Percentiles rank a stretch among this genome's conserved stretches.
Evolutionary conservation across 2,113 vertebrate species (phyloP).

Genomic region (Geothlypis trichas): DNA sequence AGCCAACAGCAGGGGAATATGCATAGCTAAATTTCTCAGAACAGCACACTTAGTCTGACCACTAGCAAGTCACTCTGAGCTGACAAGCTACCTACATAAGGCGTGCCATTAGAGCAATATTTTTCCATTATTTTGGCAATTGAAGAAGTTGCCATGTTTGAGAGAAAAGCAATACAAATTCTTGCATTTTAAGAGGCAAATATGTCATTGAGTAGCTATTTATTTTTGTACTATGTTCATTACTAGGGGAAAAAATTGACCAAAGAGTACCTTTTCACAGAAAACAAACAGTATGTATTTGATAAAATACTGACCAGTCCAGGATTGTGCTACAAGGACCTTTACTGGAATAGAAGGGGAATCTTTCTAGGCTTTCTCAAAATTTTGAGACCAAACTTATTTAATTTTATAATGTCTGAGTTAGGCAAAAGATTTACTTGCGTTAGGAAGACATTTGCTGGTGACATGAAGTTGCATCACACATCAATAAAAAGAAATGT

Average conservation of each 20-base stretch:
- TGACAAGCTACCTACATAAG: background rate
- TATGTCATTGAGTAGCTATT: background rate
- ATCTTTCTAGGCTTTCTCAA: background rate
- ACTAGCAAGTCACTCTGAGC: background rate
- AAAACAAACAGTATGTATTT: background rate
- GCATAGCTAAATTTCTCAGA: background rate
- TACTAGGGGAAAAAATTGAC: background rate
- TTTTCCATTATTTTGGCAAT: background rate
- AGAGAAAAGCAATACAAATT: background rate
- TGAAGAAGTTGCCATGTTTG: background rate
- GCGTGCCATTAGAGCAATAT: background rate
- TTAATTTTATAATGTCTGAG: background rate
- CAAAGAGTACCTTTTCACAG: background rate
- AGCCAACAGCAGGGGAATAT: background rate
- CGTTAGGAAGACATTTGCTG: background rate
- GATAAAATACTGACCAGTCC: background rate
- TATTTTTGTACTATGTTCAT: background rate
- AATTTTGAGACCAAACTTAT: background rate
- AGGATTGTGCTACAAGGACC: background rate
- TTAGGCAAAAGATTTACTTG: background rate
- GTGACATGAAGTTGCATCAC: background rate
- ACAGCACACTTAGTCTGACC: background rate
- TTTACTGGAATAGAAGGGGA: background rate
- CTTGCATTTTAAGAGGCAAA: background rate
- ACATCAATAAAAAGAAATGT: background rate